phyloP scores from a whole-genome alignment of 2,113 vertebrate species.

The Nestor notabilis region DNA sequence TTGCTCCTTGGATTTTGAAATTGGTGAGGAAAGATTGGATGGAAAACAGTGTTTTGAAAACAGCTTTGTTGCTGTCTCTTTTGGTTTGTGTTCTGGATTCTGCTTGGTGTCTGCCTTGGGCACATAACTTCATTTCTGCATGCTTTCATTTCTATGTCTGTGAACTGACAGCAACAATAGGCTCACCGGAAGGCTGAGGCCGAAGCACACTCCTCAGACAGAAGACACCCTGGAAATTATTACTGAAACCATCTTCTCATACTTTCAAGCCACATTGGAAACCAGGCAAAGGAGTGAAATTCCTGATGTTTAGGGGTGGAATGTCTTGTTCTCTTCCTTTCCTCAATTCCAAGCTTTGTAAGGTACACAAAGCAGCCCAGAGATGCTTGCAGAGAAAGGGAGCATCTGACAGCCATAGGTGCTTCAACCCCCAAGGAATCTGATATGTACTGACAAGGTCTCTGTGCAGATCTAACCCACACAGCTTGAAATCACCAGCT shows the following conservation, averaged over 20 bases:
- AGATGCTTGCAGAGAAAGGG: background rate
- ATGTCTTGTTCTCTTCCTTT: background rate
- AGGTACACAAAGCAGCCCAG: background rate
- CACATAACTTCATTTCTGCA: constrained; percentile 18
- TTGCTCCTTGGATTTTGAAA: background rate
- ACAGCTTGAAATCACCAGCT: background rate
- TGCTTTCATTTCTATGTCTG: background rate
- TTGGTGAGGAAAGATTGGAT: background rate
- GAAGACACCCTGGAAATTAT: background rate
- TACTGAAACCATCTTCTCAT: background rate
- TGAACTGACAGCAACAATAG: constrained; percentile 39
- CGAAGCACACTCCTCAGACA: background rate
- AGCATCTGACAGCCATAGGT: background rate
- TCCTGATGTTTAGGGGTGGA: background rate
- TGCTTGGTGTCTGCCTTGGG: constrained; percentile 47
- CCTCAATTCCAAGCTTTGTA: background rate
- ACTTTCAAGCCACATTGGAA: background rate
- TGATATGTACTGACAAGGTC: background rate
- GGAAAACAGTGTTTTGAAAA: background rate
- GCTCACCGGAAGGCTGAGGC: background rate
- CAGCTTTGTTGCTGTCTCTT: constrained; percentile 28
- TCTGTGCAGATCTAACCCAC: background rate
- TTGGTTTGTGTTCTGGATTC: constrained; percentile 12
- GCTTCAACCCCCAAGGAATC: background rate
- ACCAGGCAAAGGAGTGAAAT: background rate